phyloP scores from a whole-genome alignment of 2,888 invertebrate species.

The Atethmia centrago region DNA sequence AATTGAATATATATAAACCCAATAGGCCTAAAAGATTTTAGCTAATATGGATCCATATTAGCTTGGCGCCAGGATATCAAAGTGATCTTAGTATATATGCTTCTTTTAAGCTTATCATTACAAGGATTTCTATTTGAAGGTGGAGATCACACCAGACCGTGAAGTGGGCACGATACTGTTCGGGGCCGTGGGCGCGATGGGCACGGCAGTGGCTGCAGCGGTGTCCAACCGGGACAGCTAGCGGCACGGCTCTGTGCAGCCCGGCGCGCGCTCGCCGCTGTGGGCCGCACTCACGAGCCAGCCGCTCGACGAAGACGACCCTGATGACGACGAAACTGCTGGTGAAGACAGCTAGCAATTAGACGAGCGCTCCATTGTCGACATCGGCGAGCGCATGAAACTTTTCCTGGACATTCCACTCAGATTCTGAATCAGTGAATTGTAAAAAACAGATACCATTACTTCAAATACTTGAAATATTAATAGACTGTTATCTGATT shows the following conservation, averaged over 20 bases:
- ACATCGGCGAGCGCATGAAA: conserved; percentile 90
- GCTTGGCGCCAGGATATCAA: not conserved
- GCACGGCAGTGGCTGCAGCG: conserved; percentile 83
- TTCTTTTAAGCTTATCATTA: not conserved
- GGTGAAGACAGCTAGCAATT: conserved; percentile 90
- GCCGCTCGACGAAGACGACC: conserved; percentile 84
- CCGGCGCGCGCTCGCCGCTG: conserved; percentile 92
- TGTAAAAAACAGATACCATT: conserved; percentile 9
- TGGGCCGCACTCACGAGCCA: conserved; percentile 96
- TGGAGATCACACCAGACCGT: conserved; percentile 88
- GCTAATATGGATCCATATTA: too few species aligned
- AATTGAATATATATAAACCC: not conserved
- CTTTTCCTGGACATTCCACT: conserved; percentile 91
- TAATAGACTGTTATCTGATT: conserved; percentile 30
- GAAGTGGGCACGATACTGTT: conserved; percentile 86
- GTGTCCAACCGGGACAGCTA: conserved; percentile 90
- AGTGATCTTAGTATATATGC: not conserved
- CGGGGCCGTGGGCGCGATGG: conserved; percentile 76
- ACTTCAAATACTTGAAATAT: conserved; percentile 20
- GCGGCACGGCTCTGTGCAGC: conserved; percentile 88
- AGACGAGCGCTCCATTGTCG: conserved; percentile 89
- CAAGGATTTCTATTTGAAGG: conserved; percentile 69
- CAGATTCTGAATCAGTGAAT: conserved; percentile 82
- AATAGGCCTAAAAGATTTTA: not conserved
- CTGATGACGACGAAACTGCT: conserved; percentile 74